Evolutionary conservation across 2,797 vertebrate genomes (phyloP), one percentile per base, ranked within the genome.

Genomic region (Urocyon cinereoargenteus): DNA sequence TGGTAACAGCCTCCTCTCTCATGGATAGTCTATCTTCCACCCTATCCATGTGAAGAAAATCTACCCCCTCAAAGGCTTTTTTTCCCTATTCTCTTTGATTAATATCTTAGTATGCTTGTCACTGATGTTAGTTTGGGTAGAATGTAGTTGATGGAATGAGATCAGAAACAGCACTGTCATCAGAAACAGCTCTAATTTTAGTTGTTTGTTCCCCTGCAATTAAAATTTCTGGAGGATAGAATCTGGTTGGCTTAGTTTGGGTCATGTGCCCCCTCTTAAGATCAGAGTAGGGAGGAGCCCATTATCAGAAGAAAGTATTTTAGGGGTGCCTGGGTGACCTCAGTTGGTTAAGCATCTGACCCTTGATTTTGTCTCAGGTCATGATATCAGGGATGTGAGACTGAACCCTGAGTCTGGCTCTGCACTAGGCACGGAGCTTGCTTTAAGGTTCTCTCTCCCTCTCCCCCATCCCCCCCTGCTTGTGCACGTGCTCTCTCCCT

Each of bases 161-260:
- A 81, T 15, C 15, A 94, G 81, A 90, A 72, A 45, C 3, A 22
- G 36, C 14, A 73, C 2, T 49, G 72, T n/a, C 45, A 45, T 77
- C 59, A 82, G 57, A 70, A 26, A 31, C 66, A 94, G 22, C 10
- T 84, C 28, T 73, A 28, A 78, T 53, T 79, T 49, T 31, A 28
- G 15, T 90, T 81, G 26, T 15, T n/a, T 84, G 18, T 73, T 18
- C 21, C 24, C 4, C 36, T 19, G 19, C 34, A 11, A 64, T 19
- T 84, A 62, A 49, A 45, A 72, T 85, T 64, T 57, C 62, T 61
- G 6, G 49, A 93, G 34, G 24, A 55, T 24, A 88, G 34, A 78
- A 91, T 87, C 9, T 85, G 6, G n/a, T 79, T 95, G 51, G 3
- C 53, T 82, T 90, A 82, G 18, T 86, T 68, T 86, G 75, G 36